These are phyloP conservation scores for Acrossocheilus wenchowensis DNA, from an alignment of 2,797 vertebrate species.

Conservation along the genomic window DNA sequence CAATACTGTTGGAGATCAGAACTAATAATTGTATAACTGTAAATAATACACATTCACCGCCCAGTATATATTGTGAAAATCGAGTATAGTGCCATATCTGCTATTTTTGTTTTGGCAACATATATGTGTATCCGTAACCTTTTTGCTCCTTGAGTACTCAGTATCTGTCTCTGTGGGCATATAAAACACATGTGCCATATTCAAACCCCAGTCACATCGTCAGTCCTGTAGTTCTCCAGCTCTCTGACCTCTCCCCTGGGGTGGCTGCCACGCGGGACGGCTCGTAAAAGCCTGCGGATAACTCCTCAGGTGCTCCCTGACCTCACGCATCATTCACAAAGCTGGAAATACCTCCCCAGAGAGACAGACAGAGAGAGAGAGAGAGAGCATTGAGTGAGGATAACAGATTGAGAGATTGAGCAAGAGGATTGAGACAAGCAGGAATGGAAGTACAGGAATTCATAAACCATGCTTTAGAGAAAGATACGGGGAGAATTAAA, in stretches of 20 bases:
- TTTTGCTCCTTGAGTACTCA: not conserved
- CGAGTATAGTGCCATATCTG: not conserved
- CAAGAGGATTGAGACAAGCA: not conserved
- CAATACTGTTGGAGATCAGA: not conserved
- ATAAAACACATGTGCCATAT: not conserved
- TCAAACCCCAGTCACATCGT: slow-evolving; percentile 30
- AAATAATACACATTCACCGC: not conserved
- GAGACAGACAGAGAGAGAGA: not conserved
- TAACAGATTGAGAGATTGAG: not conserved
- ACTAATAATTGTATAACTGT: not conserved
- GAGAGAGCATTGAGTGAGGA: not conserved
- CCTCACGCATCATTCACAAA: slow-evolving; percentile 30
- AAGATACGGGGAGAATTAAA: not conserved
- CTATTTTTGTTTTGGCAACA: not conserved
- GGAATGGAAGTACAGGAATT: not conserved
- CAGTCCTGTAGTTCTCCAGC: not conserved
- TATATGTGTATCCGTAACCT: not conserved
- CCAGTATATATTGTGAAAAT: not conserved
- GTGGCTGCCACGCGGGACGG: not conserved
- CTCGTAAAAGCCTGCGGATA: slow-evolving; percentile 40
- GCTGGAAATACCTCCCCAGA: slow-evolving; percentile 24
- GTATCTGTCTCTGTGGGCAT: not conserved
- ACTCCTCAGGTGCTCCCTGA: slow-evolving; percentile 41
- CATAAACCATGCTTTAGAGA: not conserved
- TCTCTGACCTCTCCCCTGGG: slow-evolving; percentile 41